Conservation (phyloP, 2,797 vertebrate species). For the Carduelis carduelis region DNA sequence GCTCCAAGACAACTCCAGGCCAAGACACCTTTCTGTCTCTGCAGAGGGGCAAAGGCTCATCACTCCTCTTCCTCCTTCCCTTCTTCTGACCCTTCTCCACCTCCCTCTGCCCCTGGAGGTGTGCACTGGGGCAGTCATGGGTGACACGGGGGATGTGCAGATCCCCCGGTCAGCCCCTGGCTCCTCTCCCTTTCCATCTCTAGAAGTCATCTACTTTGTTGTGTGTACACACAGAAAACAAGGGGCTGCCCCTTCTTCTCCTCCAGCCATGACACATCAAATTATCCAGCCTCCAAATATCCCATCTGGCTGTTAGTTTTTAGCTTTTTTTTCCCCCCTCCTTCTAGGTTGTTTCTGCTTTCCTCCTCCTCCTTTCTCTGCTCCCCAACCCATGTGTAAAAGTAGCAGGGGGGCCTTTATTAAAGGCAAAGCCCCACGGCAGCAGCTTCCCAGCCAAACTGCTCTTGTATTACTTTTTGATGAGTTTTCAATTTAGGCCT, state of each 20-base stretch:
- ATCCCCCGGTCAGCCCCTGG: not conserved
- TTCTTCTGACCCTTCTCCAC: slow-evolving; percentile 42
- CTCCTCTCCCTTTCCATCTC: not conserved
- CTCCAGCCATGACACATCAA: slow-evolving; percentile 79
- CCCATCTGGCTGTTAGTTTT: slow-evolving; percentile 93
- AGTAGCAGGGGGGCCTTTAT: slow-evolving; percentile 86
- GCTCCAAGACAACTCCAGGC: not conserved
- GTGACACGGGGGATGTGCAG: not conserved
- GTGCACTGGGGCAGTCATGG: not conserved
- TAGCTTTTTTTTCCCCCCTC: slow-evolving; percentile 73
- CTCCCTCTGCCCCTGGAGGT: not conserved
- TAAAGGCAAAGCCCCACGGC: slow-evolving; percentile 83
- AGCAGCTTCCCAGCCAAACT: slow-evolving; percentile 91
- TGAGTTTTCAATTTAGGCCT: slow-evolving; percentile 97
- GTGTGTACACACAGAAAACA: slow-evolving; percentile 71
- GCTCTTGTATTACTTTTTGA: slow-evolving; percentile 99
- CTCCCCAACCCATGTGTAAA: slow-evolving; percentile 81
- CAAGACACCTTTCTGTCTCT: not conserved
- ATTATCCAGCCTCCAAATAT: slow-evolving; percentile 88
- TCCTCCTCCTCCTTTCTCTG: slow-evolving; percentile 73
- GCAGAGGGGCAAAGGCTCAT: not conserved
- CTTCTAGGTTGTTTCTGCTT: slow-evolving; percentile 69
- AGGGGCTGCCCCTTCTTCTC: slow-evolving; percentile 69
- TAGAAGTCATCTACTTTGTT: slow-evolving; percentile 77
- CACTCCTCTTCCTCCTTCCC: not conserved